These are phyloP conservation scores for Diplolepis rosae DNA, from an alignment of 2,888 invertebrate species.

Conservation along the genomic window DNA sequence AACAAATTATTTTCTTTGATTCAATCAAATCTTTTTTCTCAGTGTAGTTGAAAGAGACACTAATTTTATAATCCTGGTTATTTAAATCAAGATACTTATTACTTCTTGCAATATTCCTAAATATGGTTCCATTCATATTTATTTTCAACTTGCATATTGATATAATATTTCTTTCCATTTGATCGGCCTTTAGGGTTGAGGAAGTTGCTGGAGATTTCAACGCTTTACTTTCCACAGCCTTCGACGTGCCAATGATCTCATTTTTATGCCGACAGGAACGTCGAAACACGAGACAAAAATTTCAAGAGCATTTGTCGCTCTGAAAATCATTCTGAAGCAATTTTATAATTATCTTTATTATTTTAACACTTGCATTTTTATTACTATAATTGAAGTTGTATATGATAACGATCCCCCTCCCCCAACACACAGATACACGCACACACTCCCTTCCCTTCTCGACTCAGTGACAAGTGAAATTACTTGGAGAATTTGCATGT, in stretches of 20 bases:
- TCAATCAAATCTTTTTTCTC: too few relatives aligned
- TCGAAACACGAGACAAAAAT: not conserved
- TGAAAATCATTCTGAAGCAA: not conserved
- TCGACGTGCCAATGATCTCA: slow-evolving; percentile 27
- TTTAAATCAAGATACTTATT: too few relatives aligned
- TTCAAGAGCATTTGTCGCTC: not conserved
- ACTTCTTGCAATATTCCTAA: too few relatives aligned
- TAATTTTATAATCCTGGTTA: too few relatives aligned
- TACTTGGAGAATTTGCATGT: slow-evolving; percentile 41
- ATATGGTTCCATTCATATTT: too few relatives aligned
- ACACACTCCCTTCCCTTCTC: not conserved
- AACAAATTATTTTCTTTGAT: too few relatives aligned
- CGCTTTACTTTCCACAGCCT: slow-evolving; percentile 29
- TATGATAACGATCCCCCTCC: too few relatives aligned
- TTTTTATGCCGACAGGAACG: slow-evolving; percentile 7
- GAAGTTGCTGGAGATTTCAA: slow-evolving; percentile 21
- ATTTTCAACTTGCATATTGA: too few relatives aligned
- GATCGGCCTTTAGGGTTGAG: too few relatives aligned
- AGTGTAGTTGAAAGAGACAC: too few relatives aligned
- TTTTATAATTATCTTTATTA: too few relatives aligned
- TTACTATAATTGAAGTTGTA: not conserved
- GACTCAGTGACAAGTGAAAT: slow-evolving; percentile 46
- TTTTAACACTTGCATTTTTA: not conserved
- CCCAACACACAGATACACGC: not conserved
- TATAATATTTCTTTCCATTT: too few relatives aligned